Evolutionary conservation across 2,888 invertebrate genomes (phyloP), one percentile per base, ranked within the genome.

Genomic region (Hypomecis punctinalis): DNA sequence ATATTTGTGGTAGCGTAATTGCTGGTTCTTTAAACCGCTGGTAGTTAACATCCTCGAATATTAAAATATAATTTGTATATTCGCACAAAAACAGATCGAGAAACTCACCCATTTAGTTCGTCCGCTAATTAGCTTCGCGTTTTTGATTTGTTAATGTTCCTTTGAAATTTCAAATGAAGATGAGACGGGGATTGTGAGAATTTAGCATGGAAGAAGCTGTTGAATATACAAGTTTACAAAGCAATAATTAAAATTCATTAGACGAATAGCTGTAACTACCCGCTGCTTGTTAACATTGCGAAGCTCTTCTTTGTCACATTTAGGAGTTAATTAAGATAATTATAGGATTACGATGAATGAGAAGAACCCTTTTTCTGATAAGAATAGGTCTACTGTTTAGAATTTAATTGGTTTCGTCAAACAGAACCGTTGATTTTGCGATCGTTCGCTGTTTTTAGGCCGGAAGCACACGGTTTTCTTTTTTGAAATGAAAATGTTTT

Each of bases 191-290:
- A 77, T 76, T 43, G 68, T 62, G 76, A 71, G 82, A 80, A 83
- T 81, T 80, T 76, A 73, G 67, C 52, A 54, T 51, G 61, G 73
- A 81, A 80, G 76, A 74, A 74, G 66, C 61, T 70, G 66, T 74
- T 79, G 75, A 23, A 23, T 23, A 23, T 72, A 66, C 75, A 79
- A 71, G 70, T 61, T 75, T 78, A 73, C 73, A 69, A 72, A 72
- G 67, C 73, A 73, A 78, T 72, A 78, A 81, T 84, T 80, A 80
- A 83, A 82, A 84, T 84, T 78, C 79, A 82, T 80, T 78, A 79
- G 77, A 59, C 54, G 65, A 54, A 76, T 78, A 76, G 76, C 68
- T 75, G 71, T 76, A 74, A 68, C 68, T 70, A 70, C 67, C 67
- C 59, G 64, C 63, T 66, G 62, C 63, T 74, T 65, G 62, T 75